A percentile compares a stretch with the other conserved stretches of the same genome.
Conservation (phyloP, 1,140 invertebrate genomes). For the Oppia nitens region DNA sequence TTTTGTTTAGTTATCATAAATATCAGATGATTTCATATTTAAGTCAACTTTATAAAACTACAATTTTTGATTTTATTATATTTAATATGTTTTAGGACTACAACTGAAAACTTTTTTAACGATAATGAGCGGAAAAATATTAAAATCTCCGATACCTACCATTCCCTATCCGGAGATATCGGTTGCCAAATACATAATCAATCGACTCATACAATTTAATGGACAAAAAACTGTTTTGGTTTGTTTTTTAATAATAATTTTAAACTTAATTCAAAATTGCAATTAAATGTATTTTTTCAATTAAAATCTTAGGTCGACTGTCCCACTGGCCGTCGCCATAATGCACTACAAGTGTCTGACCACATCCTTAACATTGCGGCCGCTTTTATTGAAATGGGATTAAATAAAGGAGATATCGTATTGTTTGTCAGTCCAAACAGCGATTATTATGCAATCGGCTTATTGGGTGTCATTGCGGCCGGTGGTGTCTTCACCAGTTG, state of each 20-base stretch:
- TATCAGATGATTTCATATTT: too few species aligned
- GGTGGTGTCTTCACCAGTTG: not conserved
- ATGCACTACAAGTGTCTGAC: not conserved
- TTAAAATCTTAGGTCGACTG: not conserved
- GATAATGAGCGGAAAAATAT: not conserved
- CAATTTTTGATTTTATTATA: too few species aligned
- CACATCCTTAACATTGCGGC: not conserved
- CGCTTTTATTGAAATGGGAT: not conserved
- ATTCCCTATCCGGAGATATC: not conserved
- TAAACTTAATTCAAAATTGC: not conserved
- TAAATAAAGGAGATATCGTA: not conserved
- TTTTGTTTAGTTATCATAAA: too few species aligned
- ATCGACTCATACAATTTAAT: not conserved
- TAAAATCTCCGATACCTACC: not conserved
- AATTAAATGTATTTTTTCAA: not conserved
- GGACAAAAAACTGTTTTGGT: not conserved
- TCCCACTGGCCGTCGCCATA: not conserved
- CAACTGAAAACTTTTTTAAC: slow-evolving; percentile 4
- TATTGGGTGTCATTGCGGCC: not conserved
- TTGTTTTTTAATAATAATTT: too few species aligned
- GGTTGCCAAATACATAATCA: not conserved
- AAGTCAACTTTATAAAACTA: too few species aligned
- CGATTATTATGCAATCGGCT: not conserved
- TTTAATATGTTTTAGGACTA: too few species aligned
- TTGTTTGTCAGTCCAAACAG: not conserved